Evolutionary conservation across 2,888 invertebrate species (phyloP), one percentile per base, ranked within the genome.

Genomic region (Salticus scenicus): DNA sequence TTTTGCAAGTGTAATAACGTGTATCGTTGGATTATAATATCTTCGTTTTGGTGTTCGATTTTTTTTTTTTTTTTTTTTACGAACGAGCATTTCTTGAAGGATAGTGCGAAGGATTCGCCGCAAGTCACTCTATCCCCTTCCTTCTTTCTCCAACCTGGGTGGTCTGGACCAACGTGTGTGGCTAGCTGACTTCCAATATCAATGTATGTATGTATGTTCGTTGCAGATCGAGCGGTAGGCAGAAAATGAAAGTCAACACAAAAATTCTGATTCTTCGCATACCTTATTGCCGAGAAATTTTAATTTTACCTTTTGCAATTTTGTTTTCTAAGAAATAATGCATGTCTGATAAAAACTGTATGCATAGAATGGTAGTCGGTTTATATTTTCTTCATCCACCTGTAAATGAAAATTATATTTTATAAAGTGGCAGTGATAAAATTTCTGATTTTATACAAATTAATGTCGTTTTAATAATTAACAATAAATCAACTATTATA

Each of bases 141-240:
- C 33, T n/a, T 37, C 33, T n/a, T 33, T 33, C n/a, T 24, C 24
- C 67, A 24, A 67, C 67, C 37, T 67, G 67, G 67, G 67, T 67
- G 67, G 67, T 67, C 67, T 28, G 67, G 67, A 67, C 81, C 81
- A 70, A 81, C 81, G 81, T 81, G 81, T 81, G 81, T 81, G 81
- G 81, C 70, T 81, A 69, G 12, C 63, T 47, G 74, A 69, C 31
- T 37, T 57, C 24, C 24, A 24, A 57, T 8, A 57, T 57, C 57
- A 17, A 24, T 57, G 57, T 67, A 37, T 70, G 81, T 75, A 63
- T 51, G 41, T 28, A 51, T 42, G 73, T 28, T 12, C 12, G 24
- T 57, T 20, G 1, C 5, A 24, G 57, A n/a, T 20, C 20, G 24
- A 57, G 57, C 42, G 17, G 42, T 63, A 74, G 67, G 67, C 37